These are phyloP conservation scores for Myotis planiceps DNA, from an alignment of 2,797 vertebrate species.

Conservation along the genomic window DNA sequence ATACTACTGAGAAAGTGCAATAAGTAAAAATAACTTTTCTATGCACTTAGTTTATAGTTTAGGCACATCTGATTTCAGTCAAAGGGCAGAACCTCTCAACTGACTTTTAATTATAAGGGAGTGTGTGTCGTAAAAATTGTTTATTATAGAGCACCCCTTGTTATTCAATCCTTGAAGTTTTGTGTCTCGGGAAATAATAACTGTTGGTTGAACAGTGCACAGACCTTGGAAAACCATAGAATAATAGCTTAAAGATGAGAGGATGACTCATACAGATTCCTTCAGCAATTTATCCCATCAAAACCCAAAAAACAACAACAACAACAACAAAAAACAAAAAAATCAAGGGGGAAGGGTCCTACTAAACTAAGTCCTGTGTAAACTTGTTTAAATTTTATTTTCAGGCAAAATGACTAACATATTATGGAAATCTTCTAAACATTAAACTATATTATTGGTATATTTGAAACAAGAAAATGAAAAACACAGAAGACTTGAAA, in stretches of 20 bases:
- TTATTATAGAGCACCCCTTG: background rate
- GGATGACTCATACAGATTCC: background rate
- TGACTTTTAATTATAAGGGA: background rate
- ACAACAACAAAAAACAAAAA: background rate
- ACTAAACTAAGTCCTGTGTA: background rate
- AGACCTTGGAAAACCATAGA: background rate
- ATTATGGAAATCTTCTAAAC: background rate
- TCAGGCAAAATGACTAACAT: background rate
- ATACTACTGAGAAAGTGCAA: background rate
- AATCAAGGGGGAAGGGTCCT: background rate
- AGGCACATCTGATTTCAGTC: background rate
- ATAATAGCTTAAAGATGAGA: background rate
- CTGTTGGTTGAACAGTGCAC: background rate
- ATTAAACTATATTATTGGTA: background rate
- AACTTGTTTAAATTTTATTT: constrained; percentile 13
- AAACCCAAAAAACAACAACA: background rate
- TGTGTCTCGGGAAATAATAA: background rate
- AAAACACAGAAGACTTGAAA: background rate
- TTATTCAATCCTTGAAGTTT: background rate
- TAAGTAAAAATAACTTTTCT: background rate
- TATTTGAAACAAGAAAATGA: background rate
- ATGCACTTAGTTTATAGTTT: background rate
- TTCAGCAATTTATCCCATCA: background rate
- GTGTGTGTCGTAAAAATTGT: background rate
- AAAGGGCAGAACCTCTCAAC: background rate